Conservation (phyloP, 1,140 invertebrate species). For the Bombus affinis region DNA sequence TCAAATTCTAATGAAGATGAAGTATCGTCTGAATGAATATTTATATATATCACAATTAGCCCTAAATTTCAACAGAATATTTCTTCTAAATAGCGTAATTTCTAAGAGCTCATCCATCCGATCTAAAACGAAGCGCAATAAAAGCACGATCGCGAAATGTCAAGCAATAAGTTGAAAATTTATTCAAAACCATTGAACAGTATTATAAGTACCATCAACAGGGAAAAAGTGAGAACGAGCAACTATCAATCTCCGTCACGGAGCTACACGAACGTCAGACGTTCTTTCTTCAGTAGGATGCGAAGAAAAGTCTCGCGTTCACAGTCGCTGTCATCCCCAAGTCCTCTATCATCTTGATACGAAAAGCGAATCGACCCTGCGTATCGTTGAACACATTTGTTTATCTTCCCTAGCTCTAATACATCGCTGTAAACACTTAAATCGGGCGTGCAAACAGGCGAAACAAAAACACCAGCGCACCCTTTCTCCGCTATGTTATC, state of each 20-base stretch:
- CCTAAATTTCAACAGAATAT: too few species aligned
- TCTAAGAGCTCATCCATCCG: too few species aligned
- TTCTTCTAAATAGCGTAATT: too few species aligned
- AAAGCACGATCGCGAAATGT: too few species aligned
- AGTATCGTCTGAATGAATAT: too few species aligned
- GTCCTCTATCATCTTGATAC: background rate
- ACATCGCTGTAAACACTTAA: constrained; percentile 56
- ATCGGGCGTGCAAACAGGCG: constrained; percentile 56
- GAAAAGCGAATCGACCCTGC: constrained; percentile 29
- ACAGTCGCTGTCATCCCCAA: background rate
- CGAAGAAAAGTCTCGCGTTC: background rate
- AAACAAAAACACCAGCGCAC: constrained; percentile 25
- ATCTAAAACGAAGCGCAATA: too few species aligned
- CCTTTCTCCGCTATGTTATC: background rate
- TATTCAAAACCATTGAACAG: background rate
- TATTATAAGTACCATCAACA: background rate
- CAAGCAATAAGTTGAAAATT: too few species aligned
- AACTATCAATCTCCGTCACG: background rate
- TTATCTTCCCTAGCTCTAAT: background rate
- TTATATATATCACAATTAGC: too few species aligned
- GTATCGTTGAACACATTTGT: constrained; percentile 52
- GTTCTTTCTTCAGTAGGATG: background rate
- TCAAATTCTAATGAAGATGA: too few species aligned
- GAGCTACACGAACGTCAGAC: background rate
- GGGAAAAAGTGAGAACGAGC: background rate